These are phyloP conservation scores for Progne subis DNA, from an alignment of 2,113 vertebrate genomes.

Conservation along the genomic window DNA sequence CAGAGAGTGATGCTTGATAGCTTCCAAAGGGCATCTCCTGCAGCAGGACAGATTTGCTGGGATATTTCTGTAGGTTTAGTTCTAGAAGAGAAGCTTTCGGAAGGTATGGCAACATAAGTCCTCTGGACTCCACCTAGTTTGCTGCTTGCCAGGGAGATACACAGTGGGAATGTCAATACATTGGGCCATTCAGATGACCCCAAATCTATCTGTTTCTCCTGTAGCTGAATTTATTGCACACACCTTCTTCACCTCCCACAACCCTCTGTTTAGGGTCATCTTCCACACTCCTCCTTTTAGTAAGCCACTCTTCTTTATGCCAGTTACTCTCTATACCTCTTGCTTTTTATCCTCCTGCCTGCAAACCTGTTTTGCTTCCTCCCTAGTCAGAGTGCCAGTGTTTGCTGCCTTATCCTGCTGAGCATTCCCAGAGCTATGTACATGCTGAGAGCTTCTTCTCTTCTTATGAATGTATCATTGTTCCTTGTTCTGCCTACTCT, in stretches of 20 bases:
- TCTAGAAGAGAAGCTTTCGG: background rate
- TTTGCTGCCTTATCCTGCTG: background rate
- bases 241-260: background rate
- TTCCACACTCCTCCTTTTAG: background rate
- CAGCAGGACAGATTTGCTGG: background rate
- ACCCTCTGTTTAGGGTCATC: background rate
- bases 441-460: background rate
- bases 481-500: background rate
- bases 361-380: background rate
- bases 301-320: background rate
- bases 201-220: background rate
- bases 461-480: accelerated
- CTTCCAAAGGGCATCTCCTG: conserved; percentile 15
- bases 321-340: background rate
- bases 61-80: background rate
- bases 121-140: background rate
- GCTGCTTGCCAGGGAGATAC: background rate
- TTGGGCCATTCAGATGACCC: background rate
- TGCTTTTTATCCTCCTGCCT: background rate
- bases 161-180: background rate
- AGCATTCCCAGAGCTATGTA: background rate
- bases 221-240: background rate
- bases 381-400: background rate
- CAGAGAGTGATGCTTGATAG: background rate
- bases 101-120: background rate